These are phyloP conservation scores for Hippasteria phrygiana DNA, from an alignment of 53 echinoderm and acorn worm genomes.

Conservation along the genomic window DNA sequence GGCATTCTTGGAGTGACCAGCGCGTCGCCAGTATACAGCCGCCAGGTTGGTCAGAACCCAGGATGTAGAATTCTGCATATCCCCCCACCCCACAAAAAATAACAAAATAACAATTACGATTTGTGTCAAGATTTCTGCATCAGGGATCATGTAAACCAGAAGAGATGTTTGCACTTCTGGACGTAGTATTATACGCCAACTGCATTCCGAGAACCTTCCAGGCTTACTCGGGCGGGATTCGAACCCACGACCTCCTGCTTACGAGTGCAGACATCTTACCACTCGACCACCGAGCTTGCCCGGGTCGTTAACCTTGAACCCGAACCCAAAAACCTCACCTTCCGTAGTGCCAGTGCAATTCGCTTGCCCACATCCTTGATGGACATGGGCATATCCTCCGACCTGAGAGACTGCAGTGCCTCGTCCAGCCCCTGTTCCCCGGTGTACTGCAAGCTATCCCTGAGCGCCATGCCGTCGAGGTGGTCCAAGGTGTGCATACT, in stretches of 20 bases:
- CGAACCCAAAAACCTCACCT: constrained; percentile 37
- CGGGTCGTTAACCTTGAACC: not conserved
- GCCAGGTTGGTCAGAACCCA: constrained; percentile 97
- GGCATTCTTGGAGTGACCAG: constrained; percentile 81
- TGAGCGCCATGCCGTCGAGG: constrained; percentile 76
- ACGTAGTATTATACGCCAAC: no score
- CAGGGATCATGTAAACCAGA: no score
- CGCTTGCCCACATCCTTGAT: constrained; percentile 72
- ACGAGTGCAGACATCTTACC: no score
- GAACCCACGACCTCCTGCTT: no score
- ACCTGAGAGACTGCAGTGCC: constrained; percentile 37
- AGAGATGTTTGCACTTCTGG: no score
- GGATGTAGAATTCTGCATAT: constrained; percentile 75
- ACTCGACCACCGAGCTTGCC: not conserved
- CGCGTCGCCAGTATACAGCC: constrained; percentile 93
- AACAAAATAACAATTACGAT: no score
- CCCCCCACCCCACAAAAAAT: no score
- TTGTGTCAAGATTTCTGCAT: no score
- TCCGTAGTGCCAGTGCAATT: constrained; percentile 78
- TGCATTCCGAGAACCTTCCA: no score
- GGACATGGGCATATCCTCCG: constrained; percentile 47
- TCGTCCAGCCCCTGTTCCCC: constrained; percentile 92
- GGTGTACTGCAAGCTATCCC: constrained; percentile 68
- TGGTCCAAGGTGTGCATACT: constrained; percentile 97
- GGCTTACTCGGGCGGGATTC: no score